phyloP scores from a whole-genome alignment of 1,140 invertebrate genomes.

The Sinonovacula constricta region DNA sequence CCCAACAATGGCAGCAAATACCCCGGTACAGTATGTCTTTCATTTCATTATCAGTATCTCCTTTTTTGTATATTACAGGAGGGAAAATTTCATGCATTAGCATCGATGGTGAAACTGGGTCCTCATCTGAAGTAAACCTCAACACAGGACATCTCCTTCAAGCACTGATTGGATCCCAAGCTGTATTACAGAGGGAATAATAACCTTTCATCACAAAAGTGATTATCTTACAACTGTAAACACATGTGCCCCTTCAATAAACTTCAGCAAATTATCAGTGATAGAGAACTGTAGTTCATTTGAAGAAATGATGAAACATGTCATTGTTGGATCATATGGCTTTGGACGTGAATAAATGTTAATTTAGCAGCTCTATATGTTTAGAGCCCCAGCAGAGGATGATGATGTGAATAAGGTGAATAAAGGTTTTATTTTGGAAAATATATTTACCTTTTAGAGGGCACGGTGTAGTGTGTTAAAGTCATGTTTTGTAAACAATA shows the following conservation, averaged over 20 bases:
- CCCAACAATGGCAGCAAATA: neutral
- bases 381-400: no score
- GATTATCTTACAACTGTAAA: conserved; percentile 10
- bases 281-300: conserved; percentile 3
- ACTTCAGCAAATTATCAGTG: neutral
- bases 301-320: conserved; percentile 14
- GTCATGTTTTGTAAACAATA: no score
- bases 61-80: conserved; percentile 1
- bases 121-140: neutral
- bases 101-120: conserved; percentile 6
- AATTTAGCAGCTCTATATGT: no score
- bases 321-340: conserved; percentile 28
- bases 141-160: neutral
- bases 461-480: no score
- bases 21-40: neutral
- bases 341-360: conserved; percentile 26
- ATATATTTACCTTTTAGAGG: no score
- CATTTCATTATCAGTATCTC: neutral
- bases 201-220: conserved; percentile 15
- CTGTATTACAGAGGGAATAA: conserved; percentile 7
- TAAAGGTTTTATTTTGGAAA: no score
- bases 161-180: conserved; percentile 24
- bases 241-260: conserved; percentile 19
- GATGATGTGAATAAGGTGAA: no score
- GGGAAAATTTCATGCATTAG: neutral